Evolutionary conservation across 2,888 invertebrate genomes (phyloP).

Genomic region (Pammene fasciana): DNA sequence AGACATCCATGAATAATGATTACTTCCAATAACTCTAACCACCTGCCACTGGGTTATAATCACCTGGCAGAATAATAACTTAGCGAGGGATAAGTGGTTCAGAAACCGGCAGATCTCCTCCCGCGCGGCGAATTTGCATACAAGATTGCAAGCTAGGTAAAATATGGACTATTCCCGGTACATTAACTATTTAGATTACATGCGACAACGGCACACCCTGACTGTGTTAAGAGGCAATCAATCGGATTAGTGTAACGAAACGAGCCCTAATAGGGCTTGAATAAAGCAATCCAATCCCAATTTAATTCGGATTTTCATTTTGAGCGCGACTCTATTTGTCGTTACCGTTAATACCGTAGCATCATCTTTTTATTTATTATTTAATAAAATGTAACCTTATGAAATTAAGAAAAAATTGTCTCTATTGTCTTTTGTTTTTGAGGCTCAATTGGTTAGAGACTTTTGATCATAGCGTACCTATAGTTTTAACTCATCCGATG

Average conservation of each 20-base stretch:
- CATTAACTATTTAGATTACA: slow-evolving; percentile 40
- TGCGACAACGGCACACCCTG: slow-evolving; percentile 13
- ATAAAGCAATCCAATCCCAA: background rate
- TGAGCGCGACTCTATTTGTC: background rate
- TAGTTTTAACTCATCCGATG: too few relatives aligned
- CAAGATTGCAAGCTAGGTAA: slow-evolving; percentile 37
- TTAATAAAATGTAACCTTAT: too few relatives aligned
- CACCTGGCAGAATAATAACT: slow-evolving; percentile 53
- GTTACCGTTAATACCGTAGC: too few relatives aligned
- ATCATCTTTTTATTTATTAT: too few relatives aligned
- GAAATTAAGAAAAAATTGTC: too few relatives aligned
- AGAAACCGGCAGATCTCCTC: slow-evolving; percentile 46
- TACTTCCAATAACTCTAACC: slow-evolving; percentile 50
- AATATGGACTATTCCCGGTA: slow-evolving; percentile 21
- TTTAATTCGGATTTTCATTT: background rate
- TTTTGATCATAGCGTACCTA: too few relatives aligned
- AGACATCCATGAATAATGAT: slow-evolving; percentile 56
- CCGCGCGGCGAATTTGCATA: slow-evolving; percentile 42
- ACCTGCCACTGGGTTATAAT: slow-evolving; percentile 49
- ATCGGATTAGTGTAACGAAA: slow-evolving; percentile 32
- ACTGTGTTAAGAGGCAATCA: slow-evolving; percentile 11
- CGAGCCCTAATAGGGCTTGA: slow-evolving; percentile 7
- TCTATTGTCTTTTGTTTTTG: too few relatives aligned
- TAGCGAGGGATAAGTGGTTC: slow-evolving; percentile 50
- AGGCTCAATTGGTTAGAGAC: too few relatives aligned